These are phyloP conservation scores for Tarsius wallacei DNA, from an alignment of 2,797 vertebrate species.

Conservation along the genomic window DNA sequence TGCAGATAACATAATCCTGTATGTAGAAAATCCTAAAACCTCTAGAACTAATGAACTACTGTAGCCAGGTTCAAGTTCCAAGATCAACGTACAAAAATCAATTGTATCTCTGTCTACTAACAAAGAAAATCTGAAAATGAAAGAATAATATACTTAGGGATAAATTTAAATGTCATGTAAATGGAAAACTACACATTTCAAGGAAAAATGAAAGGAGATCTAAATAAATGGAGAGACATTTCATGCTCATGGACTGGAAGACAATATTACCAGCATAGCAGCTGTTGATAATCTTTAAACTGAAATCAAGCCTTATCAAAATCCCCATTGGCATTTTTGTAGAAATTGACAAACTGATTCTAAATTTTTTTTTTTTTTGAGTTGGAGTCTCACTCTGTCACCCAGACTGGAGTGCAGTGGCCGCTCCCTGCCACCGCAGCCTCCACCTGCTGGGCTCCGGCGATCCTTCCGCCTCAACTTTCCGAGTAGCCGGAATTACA, in stretches of 20 bases:
- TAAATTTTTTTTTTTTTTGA: too few species aligned
- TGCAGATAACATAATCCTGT: neutral
- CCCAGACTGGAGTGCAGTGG: too few species aligned
- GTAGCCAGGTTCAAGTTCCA: neutral
- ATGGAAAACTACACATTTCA: neutral
- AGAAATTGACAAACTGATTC: neutral
- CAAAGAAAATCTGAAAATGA: neutral
- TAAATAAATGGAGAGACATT: neutral
- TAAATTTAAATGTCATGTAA: neutral
- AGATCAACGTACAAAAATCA: neutral
- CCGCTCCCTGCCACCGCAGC: too few species aligned
- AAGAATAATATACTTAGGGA: neutral
- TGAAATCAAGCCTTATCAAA: constrained; percentile 12
- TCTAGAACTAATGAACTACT: neutral
- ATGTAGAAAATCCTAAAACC: neutral
- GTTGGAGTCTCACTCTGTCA: too few species aligned
- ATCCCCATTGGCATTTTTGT: neutral
- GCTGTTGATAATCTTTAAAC: neutral
- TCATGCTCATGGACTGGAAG: neutral
- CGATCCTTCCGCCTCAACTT: too few species aligned
- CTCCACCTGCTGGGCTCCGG: too few species aligned
- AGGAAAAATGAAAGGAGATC: neutral
- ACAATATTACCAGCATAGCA: neutral
- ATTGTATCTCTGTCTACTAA: neutral
- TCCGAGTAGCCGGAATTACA: too few species aligned